Percentiles rank a stretch among this genome's conserved stretches.
phyloP scores from a whole-genome alignment of 2,888 invertebrate species.

The Cephus spinipes region DNA sequence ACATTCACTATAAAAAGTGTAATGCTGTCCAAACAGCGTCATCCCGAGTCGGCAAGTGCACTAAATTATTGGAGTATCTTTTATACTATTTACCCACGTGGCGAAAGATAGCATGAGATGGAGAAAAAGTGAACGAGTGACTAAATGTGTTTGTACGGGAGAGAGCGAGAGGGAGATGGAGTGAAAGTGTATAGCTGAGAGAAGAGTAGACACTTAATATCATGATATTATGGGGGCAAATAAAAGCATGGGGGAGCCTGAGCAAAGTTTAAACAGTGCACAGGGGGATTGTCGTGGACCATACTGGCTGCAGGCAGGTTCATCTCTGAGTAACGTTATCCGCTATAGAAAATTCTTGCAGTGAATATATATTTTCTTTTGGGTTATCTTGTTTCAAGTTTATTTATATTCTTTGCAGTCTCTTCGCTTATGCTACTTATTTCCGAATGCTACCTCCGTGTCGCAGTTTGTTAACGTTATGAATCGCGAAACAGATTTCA shows the following conservation, averaged over 20 bases:
- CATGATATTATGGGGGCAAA: constrained; percentile 46
- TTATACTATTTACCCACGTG: constrained; percentile 43
- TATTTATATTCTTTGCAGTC: constrained; percentile 14
- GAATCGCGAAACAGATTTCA: no score
- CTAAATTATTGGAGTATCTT: constrained; percentile 2
- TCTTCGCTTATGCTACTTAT: constrained; percentile 18
- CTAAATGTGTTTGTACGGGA: background rate
- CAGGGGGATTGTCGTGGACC: constrained; percentile 13
- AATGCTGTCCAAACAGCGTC: constrained; percentile 42
- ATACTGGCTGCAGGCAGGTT: constrained; percentile 6
- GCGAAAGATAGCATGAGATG: constrained; percentile 26
- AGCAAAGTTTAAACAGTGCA: constrained; percentile 43
- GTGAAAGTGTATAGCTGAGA: no score
- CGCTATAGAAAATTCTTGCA: constrained; percentile 11
- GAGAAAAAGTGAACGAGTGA: background rate
- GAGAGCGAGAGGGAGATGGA: background rate
- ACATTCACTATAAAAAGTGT: constrained; percentile 27
- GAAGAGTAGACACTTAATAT: constrained; percentile 46
- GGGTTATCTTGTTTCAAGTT: no score
- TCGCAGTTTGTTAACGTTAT: no score
- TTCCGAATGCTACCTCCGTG: background rate
- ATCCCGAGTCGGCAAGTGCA: background rate
- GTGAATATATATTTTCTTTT: background rate
- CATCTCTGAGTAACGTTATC: constrained; percentile 20
- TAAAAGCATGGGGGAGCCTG: constrained; percentile 34